These are phyloP conservation scores for Iselma pallidipennis DNA, from an alignment of 2,888 invertebrate genomes.

Conservation along the genomic window DNA sequence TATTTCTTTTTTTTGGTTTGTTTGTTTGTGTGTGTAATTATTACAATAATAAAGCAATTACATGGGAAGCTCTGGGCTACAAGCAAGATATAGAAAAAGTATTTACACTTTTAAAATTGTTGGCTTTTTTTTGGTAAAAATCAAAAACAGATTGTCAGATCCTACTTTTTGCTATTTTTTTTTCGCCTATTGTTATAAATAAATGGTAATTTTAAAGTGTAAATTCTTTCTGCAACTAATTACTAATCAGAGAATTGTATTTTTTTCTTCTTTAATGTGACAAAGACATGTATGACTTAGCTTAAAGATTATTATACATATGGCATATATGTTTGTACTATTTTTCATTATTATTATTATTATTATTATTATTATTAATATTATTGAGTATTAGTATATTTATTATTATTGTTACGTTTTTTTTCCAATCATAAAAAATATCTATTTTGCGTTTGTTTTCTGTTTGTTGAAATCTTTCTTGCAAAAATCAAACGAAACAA, in stretches of 20 bases:
- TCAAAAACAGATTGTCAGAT: too few relatives aligned
- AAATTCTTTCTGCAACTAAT: constrained; percentile 24
- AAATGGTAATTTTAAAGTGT: constrained; percentile 16
- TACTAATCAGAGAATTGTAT: constrained; percentile 14
- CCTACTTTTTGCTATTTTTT: too few relatives aligned
- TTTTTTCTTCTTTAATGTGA: too few relatives aligned
- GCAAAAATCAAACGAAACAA: not conserved
- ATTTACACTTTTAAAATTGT: constrained; percentile 28
- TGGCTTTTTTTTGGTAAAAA: not conserved
- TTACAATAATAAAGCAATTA: constrained; percentile 40
- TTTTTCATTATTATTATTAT: constrained; percentile 19
- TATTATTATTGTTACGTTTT: constrained; percentile 4
- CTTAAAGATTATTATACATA: constrained; percentile 18
- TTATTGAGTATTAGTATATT: constrained; percentile 20
- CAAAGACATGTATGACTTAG: constrained; percentile 24
- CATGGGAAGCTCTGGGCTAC: constrained; percentile 46
- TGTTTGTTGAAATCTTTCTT: not conserved
- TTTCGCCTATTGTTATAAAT: not conserved
- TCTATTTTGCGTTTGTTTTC: not conserved
- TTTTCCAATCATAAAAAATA: not conserved
- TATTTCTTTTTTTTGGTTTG: not conserved
- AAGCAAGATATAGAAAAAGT: constrained; percentile 38
- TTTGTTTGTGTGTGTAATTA: not conserved
- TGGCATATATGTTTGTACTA: constrained; percentile 30
- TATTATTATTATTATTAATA: constrained; percentile 4